Base-by-base conservation (phyloP, 2,113 vertebrate genomes). In the Amphiprion ocellaris region DNA sequence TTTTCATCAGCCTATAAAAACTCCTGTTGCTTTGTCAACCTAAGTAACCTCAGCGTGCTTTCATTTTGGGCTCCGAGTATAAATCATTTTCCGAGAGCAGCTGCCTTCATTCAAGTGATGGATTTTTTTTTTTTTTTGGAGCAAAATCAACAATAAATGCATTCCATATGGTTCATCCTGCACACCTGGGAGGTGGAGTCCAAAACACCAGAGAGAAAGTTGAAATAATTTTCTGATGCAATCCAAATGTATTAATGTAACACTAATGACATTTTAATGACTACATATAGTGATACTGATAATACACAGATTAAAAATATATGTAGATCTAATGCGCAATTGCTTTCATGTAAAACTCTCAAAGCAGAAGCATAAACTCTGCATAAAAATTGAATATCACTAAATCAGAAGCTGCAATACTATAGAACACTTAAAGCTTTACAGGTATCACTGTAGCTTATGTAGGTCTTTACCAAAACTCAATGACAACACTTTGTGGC, bases 31-130 rank as follows among this genome's bases (percentile, higher is more conserved):
- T 79, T 81, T 77, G 53, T 74, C 70, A 66, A 62, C 74, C 54
- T 24, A 24, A 72, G 54, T 23, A 69, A 84, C 71, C 54, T 74
- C 68, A 19, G 15, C 23, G 17, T 75, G 50, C 15, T 88, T 88
- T 85, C 59, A 71, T 66, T 79, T 55, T 67, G 19, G 24, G n/a
- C 61, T 59, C 61, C 46, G 19, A 6, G 10, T 47, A 16, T 80
- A 75, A 87, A 82, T 90, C 82, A 82, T 39, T 59, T 72, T 72
- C 28, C 39, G 55, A 68, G 53, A 37, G 4, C 68, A 79, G 37
- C 52, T 76, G 69, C 59, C 54, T 63, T 44, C 67, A 33, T 62
- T 59, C 26, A 28, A 81, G 71, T 78, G 9, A 80, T 75, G 19
- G 54, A 74, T 72, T 63, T 55, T 71, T 71, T 33, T 71, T 33